Conservation (phyloP, 2,797 vertebrate genomes). For the Gymnodraco acuticeps region DNA sequence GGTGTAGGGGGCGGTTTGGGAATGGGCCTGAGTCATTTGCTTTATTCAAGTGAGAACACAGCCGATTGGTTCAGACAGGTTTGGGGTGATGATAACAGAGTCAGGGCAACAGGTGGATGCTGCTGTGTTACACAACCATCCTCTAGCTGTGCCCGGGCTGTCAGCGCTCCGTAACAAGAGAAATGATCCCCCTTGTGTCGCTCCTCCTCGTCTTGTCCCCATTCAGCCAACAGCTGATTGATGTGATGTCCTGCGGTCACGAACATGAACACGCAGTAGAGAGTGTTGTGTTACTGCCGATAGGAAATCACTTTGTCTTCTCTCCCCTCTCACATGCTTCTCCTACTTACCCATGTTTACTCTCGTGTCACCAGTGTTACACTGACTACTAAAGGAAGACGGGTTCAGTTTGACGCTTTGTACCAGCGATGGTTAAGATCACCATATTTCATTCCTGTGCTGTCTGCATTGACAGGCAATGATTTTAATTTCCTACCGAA, state of each 20-base stretch:
- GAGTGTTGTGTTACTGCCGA: slow-evolving; percentile 44
- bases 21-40: too few species aligned
- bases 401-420: slow-evolving; percentile 1
- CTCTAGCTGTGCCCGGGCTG: neutral
- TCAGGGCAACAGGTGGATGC: slow-evolving; percentile 9
- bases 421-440: neutral
- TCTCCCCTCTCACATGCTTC: neutral
- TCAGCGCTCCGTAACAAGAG: neutral
- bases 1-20: too few species aligned
- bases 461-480: neutral
- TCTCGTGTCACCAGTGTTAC: slow-evolving; percentile 2
- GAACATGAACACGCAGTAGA: slow-evolving; percentile 35
- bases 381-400: neutral
- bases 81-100: neutral
- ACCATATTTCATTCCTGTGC: neutral
- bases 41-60: slow-evolving; percentile 1
- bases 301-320: slow-evolving; percentile 37
- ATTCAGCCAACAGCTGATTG: slow-evolving; percentile 41
- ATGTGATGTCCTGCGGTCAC: slow-evolving; percentile 45
- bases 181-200: slow-evolving; percentile 10
- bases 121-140: neutral
- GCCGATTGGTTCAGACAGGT: neutral
- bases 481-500: neutral
- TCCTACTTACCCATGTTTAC: neutral
- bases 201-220: slow-evolving; percentile 7